Base-by-base conservation (phyloP, 2,888 invertebrate species). In the Eupithecia insigniata region DNA sequence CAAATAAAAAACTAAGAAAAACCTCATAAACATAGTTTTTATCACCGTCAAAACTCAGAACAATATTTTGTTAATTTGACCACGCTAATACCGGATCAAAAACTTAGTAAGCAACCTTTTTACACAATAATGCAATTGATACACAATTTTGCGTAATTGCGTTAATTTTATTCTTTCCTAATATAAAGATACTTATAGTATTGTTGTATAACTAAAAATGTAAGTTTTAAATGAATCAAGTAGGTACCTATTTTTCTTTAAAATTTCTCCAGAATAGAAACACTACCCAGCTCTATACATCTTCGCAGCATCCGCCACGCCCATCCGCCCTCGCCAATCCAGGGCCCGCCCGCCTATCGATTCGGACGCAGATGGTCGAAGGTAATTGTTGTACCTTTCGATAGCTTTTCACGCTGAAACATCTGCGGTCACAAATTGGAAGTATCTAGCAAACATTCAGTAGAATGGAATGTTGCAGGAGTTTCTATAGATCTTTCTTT, bases 311-410 rank as follows among this genome's bases (percentile, higher is more conserved):
- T 90, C 87, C 71, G 84, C 81, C 79, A 88, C 89, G 87, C 90
- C 91, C 85, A 81, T 75, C 43, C 36, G 26, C 69, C 61, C 61
- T 79, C 76, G 28, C 91, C 93, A 92, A 92, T 91, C 88, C 85
- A 77, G 73, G 71, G 36, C 81, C 82, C 83, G 91, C 83, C 90
- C 92, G 92, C 92, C 92, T 88, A 90, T 89, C 83, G 89, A 90
- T 90, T 88, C 78, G 87, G 88, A 79, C 90, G 78, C 92, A 93
- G 93, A 90, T 93, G 93, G 77, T 84, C 76, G 80, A 67, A 77
- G 82, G 83, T 87, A 91, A 91, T 91, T 89, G 90, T 76, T 69
- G 70, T 74, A 46, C 69, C 78, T 67, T 68, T 60, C 64, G 75
- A 80, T 81, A 67, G 71, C 73, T 80, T 77, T 75, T 62, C 66